Base-by-base conservation (phyloP, 2,888 invertebrate genomes). In the Amorpha juglandis region DNA sequence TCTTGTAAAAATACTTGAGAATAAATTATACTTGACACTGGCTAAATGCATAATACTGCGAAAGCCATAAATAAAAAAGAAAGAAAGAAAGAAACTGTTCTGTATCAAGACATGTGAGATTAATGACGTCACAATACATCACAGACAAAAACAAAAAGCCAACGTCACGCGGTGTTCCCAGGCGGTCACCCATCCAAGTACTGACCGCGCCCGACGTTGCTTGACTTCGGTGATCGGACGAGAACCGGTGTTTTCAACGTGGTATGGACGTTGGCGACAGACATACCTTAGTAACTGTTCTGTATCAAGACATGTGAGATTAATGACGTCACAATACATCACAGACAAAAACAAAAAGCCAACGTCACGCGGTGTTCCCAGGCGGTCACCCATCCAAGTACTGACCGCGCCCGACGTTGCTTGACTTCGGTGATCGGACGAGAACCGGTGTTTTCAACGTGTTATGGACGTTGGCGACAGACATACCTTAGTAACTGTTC, bases 361-460 rank as follows among this genome's bases (percentile, higher is more conserved):
- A 45, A 45, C 45, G 14, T 45, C 45, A 45, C 45, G 45, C 45
- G 45, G 45, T 45, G 45, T 83, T 85, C 83, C 82, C 83, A 88
- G 86, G 89, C 88, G 88, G 89, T 90, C 90, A 90, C 89, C 90
- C 90, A 91, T 90, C 90, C 88, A 91, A 90, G 89, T 90, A 91
- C 90, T 90, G 88, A 90, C 86, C 86, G 79, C 90, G 89, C 89
- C 90, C 89, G 86, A 90, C 84, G 90, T 88, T 90, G 89, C 89
- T 90, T 91, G 88, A 89, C 89, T 90, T 90, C 90, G 88, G 90
- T 91, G 90, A 90, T 91, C 90, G 88, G 90, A 90, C 89, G 90
- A 90, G 90, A 90, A 63, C 66, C 62, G 66, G 33, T 68, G 68
- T 66, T 8, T 71, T 68, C 68, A 68, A 53, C 38, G 64, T 69